Conservation (phyloP, 2,797 vertebrate species). For the Cottoperca gobio region DNA sequence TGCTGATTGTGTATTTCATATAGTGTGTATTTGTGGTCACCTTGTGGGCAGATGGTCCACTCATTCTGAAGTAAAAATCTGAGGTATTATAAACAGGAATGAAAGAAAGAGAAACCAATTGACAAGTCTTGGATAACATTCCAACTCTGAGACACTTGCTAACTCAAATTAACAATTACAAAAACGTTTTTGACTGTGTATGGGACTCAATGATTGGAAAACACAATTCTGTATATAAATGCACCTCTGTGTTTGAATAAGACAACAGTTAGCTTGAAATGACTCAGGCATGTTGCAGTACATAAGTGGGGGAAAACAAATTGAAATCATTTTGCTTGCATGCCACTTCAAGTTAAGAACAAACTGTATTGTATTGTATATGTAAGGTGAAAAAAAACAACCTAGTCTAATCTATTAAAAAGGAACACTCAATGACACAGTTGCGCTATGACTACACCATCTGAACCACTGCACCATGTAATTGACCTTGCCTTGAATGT, state of each 20-base stretch:
- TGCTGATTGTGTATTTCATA: background rate
- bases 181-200: background rate
- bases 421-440: conserved; percentile 23
- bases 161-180: background rate
- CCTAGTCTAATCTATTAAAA: too few species aligned
- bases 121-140: background rate
- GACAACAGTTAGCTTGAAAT: background rate
- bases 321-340: background rate
- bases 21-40: background rate
- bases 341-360: background rate
- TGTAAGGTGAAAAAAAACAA: too few species aligned
- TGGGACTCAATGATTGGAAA: background rate
- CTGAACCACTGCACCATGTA: conserved; percentile 63
- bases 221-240: background rate
- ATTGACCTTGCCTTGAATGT: conserved; percentile 59
- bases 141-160: background rate
- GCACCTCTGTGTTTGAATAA: background rate
- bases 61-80: too few species aligned
- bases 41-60: too few species aligned
- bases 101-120: background rate
- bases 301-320: background rate
- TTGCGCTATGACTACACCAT: conserved; percentile 24
- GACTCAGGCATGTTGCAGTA: background rate
- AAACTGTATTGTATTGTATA: too few species aligned
- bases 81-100: background rate